A percentile compares a stretch with the other conserved stretches of the same genome.
phyloP scores from a whole-genome alignment of 2,797 vertebrate genomes.

The Sebastes jordani region DNA sequence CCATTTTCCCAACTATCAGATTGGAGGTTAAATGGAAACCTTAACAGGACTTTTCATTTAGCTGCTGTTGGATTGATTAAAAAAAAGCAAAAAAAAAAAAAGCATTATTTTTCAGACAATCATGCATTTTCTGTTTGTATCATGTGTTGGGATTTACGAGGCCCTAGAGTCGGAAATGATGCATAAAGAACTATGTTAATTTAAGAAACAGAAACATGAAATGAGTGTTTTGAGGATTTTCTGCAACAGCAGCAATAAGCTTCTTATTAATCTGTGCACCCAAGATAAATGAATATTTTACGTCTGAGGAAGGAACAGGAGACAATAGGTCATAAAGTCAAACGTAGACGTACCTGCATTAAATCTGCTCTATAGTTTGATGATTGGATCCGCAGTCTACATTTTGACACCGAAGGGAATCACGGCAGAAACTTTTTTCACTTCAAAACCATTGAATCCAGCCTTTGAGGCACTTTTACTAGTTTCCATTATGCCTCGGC shows the following conservation, averaged over 20 bases:
- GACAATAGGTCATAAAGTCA: conserved; percentile 56
- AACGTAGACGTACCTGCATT: conserved; percentile 36
- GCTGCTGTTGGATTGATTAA: background rate
- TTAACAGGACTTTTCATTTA: conserved; percentile 2
- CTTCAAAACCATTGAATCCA: conserved; percentile 46
- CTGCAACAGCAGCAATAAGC: conserved; percentile 36
- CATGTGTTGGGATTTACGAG: conserved; percentile 16
- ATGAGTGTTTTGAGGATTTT: conserved; percentile 46
- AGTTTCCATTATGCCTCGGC: conserved; percentile 39
- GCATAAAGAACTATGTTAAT: conserved; percentile 5
- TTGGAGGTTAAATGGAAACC: conserved; percentile 5
- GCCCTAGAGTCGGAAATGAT: background rate
- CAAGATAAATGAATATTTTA: conserved; percentile 55
- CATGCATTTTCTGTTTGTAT: background rate
- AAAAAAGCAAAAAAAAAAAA: background rate
- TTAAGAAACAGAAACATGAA: conserved; percentile 33
- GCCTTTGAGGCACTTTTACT: conserved; percentile 39
- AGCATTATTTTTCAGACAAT: conserved; percentile 5
- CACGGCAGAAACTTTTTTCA: conserved; percentile 27
- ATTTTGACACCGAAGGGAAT: conserved; percentile 35
- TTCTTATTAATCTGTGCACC: conserved; percentile 37
- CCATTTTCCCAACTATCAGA: conserved; percentile 26
- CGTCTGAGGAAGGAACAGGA: conserved; percentile 31
- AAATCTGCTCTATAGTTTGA: conserved; percentile 45
- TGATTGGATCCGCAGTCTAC: conserved; percentile 36